A percentile compares a stretch with the other conserved stretches of the same genome.
phyloP scores from a whole-genome alignment of 2,888 invertebrate species.

The Strigamia maritima region DNA sequence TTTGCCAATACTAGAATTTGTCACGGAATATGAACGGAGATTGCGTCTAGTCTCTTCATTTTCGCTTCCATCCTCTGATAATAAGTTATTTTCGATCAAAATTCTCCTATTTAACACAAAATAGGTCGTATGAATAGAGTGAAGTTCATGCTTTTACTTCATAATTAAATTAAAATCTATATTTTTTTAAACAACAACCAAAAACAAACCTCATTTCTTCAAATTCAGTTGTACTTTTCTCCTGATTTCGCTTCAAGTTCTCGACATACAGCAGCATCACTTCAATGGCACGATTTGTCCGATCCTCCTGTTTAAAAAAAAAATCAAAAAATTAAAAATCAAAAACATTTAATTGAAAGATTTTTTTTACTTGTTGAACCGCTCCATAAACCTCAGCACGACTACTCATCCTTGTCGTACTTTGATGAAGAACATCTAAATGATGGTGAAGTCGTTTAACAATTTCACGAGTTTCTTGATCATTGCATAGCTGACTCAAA shows the following conservation, averaged over 20 bases:
- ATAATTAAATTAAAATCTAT: background rate
- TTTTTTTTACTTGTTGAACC: constrained; percentile 48
- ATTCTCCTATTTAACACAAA: constrained; percentile 12
- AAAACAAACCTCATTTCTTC: constrained; percentile 34
- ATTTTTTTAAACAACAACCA: background rate
- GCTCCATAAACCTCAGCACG: constrained; percentile 54
- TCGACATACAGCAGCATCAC: constrained; percentile 62
- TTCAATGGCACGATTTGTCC: constrained; percentile 59
- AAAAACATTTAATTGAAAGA: background rate
- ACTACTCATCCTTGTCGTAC: constrained; percentile 54
- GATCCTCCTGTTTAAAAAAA: constrained; percentile 55
- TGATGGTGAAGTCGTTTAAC: constrained; percentile 57
- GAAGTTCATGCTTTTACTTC: no score
- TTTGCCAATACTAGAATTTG: background rate
- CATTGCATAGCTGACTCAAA: constrained; percentile 56
- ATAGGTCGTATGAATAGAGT: no score
- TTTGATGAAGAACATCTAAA: constrained; percentile 54
- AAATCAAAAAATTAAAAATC: background rate
- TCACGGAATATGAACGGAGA: background rate
- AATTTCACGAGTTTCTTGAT: constrained; percentile 57
- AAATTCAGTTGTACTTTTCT: constrained; percentile 19
- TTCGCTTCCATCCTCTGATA: constrained; percentile 34
- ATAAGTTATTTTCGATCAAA: constrained; percentile 29
- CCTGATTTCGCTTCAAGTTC: constrained; percentile 53
- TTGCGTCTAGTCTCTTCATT: constrained; percentile 27